Evolutionary conservation across 2,113 vertebrate genomes (phyloP).

Genomic region (Manacus vitellinus): DNA sequence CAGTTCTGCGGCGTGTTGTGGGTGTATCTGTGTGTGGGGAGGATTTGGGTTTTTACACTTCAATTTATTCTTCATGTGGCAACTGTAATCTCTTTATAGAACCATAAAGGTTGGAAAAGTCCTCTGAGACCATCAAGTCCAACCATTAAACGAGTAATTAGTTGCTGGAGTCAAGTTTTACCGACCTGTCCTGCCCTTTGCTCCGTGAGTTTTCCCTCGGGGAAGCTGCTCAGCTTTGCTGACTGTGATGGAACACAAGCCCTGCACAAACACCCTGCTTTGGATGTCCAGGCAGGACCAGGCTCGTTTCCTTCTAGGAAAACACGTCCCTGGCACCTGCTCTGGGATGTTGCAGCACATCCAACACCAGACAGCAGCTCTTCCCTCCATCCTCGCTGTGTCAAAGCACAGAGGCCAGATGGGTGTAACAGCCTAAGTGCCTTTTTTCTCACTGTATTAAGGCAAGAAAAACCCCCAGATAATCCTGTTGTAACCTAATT

Average conservation of each 20-base stretch:
- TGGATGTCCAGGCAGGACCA: background rate
- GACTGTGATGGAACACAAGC: background rate
- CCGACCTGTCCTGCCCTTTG: background rate
- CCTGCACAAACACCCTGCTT: background rate
- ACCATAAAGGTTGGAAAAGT: background rate
- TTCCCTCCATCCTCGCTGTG: background rate
- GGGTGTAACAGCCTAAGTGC: background rate
- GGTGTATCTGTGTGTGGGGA: accelerated
- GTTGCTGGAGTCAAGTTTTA: background rate
- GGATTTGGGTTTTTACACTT: background rate
- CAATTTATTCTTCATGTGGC: background rate
- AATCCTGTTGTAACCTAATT: constrained; percentile 54
- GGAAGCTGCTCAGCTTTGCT: background rate
- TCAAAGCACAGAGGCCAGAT: background rate
- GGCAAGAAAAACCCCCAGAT: constrained; percentile 1
- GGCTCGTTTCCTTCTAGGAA: background rate
- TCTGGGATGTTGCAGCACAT: background rate
- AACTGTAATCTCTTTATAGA: background rate
- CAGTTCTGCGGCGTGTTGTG: background rate
- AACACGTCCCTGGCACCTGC: background rate
- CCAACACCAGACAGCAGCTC: accelerated
- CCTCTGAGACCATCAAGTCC: background rate
- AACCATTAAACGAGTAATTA: background rate
- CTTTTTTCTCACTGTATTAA: constrained; percentile 30
- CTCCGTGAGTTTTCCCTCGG: background rate